Evolutionary conservation across 1,140 invertebrate genomes (phyloP).

Genomic region (Chlorops oryzae): DNA sequence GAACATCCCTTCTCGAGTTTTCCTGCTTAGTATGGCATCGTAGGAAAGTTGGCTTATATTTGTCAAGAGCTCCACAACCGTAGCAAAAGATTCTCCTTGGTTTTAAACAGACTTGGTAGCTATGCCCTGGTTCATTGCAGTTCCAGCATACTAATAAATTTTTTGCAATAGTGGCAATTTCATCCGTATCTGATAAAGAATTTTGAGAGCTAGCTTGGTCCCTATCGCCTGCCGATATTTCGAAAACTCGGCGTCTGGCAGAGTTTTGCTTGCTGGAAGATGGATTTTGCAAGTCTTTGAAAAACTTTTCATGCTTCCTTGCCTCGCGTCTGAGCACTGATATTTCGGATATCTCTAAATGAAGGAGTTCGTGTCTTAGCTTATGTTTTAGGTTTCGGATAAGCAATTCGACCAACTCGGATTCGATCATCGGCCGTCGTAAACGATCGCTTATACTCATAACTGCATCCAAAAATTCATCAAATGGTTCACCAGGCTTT

Average conservation of each 20-base stretch:
- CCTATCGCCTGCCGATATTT: neutral
- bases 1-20: slow-evolving; percentile 1
- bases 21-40: neutral
- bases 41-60: slow-evolving; percentile 6
- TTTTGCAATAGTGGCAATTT: neutral
- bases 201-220: neutral
- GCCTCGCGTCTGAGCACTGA: neutral
- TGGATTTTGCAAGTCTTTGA: neutral
- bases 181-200: too few relatives aligned
- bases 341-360: neutral
- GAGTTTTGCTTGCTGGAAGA: neutral
- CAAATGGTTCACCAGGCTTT: neutral
- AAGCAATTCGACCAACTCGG: neutral
- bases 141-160: slow-evolving; percentile 3
- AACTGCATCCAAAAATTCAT: slow-evolving; percentile 3
- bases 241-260: neutral
- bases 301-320: neutral
- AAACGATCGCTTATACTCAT: neutral
- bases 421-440: neutral
- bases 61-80: slow-evolving; percentile 7
- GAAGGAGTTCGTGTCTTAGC: neutral
- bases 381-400: neutral
- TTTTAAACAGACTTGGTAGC: neutral
- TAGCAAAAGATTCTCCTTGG: slow-evolving; percentile 11
- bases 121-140: neutral